Evolutionary conservation across 2,797 vertebrate species (phyloP).

Genomic region (Sebastes iracundus): DNA sequence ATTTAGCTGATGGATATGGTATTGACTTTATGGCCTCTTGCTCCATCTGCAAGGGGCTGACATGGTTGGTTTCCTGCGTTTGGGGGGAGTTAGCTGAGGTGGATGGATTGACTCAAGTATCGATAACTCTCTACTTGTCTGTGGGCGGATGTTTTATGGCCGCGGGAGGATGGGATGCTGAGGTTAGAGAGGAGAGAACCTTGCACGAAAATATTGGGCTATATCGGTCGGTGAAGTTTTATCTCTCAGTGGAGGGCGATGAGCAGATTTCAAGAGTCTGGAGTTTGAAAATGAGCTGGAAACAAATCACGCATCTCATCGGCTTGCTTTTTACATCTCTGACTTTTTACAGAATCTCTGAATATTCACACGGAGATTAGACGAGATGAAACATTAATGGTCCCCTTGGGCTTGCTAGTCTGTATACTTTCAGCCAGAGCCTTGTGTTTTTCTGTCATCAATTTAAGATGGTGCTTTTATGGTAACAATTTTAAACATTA

Average conservation of each 20-base stretch:
- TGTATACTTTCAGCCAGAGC: not conserved
- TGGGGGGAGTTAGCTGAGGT: slow-evolving; percentile 52
- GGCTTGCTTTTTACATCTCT: slow-evolving; percentile 3
- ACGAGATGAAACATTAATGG: slow-evolving; percentile 16
- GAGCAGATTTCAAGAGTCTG: not conserved
- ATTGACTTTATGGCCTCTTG: slow-evolving; percentile 76
- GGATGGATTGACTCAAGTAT: slow-evolving; percentile 70
- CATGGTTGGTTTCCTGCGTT: slow-evolving; percentile 72
- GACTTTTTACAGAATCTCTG: slow-evolving; percentile 11
- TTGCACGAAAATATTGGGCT: slow-evolving; percentile 12
- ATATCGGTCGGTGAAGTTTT: slow-evolving; percentile 1
- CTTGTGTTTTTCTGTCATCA: slow-evolving; percentile 27
- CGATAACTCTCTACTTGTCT: slow-evolving; percentile 69
- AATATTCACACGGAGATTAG: slow-evolving; percentile 15
- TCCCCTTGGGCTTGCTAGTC: not conserved
- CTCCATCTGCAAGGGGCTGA: slow-evolving; percentile 69
- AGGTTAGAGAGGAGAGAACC: slow-evolving; percentile 38
- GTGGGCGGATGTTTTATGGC: slow-evolving; percentile 56
- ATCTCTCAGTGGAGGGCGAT: slow-evolving; percentile 9
- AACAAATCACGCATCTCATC: slow-evolving; percentile 21
- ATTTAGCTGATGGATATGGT: slow-evolving; percentile 76
- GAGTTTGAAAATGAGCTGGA: slow-evolving; percentile 4
- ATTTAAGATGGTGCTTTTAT: slow-evolving; percentile 31
- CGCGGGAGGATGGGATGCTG: slow-evolving; percentile 27
- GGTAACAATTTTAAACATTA: slow-evolving; percentile 13